Conservation (phyloP, 2,113 vertebrate species). For the Cromileptes altivelis region DNA sequence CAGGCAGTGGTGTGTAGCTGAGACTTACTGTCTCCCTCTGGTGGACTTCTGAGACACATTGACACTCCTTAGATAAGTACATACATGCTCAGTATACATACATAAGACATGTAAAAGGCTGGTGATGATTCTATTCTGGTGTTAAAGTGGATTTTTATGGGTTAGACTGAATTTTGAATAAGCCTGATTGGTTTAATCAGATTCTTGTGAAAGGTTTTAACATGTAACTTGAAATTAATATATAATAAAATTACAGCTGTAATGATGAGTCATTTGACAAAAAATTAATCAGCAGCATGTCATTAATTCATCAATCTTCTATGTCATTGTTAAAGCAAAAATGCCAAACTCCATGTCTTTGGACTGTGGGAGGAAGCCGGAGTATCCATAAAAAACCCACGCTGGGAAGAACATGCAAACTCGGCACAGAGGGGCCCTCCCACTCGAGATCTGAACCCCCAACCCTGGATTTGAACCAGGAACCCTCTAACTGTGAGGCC, state of each 20-base stretch:
- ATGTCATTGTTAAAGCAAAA: background rate
- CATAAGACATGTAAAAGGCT: background rate
- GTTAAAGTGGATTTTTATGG: background rate
- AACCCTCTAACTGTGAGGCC: too few species aligned
- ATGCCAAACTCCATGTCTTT: background rate
- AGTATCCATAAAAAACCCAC: too few species aligned
- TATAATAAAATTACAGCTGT: background rate
- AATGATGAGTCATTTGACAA: background rate
- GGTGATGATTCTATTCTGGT: background rate
- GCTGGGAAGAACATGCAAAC: too few species aligned
- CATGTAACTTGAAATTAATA: background rate
- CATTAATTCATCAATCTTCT: background rate
- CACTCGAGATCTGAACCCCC: too few species aligned
- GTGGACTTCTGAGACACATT: slow-evolving; percentile 28
- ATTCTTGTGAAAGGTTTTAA: background rate
- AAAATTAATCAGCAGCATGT: background rate
- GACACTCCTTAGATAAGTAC: background rate
- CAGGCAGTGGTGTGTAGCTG: background rate
- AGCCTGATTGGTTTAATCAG: background rate
- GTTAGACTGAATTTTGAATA: background rate
- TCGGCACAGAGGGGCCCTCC: too few species aligned
- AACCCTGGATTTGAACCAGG: too few species aligned
- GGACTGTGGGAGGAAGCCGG: too few species aligned
- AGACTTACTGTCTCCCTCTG: slow-evolving; percentile 39
- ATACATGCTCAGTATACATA: background rate